Evolutionary conservation across 1,140 invertebrate genomes (phyloP).

Genomic region (Caenorhabditis inopinata): DNA sequence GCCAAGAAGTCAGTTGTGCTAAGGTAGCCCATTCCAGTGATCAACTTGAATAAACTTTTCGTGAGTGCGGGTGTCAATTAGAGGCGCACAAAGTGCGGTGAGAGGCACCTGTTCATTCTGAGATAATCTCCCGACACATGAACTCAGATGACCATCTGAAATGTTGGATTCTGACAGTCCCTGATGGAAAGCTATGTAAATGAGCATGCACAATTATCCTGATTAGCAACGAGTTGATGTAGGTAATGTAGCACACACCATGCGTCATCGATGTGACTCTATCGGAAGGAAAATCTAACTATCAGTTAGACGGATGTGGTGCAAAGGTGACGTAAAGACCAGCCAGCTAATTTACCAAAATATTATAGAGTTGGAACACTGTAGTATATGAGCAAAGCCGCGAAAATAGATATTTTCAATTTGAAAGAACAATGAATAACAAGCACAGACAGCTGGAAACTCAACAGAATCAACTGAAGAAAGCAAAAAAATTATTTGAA

Average conservation of each 20-base stretch:
- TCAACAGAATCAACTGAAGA: too few species aligned
- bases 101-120: constrained; percentile 7
- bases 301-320: not conserved
- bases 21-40: not conserved
- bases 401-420: too few species aligned
- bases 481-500: too few species aligned
- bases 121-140: constrained; percentile 2
- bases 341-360: too few species aligned
- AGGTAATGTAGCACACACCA: not conserved
- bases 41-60: constrained; percentile 32
- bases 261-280: not conserved
- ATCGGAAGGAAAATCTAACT: not conserved
- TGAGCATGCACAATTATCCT: not conserved
- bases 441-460: too few species aligned
- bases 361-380: too few species aligned
- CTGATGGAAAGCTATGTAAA: too few species aligned
- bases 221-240: not conserved
- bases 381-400: too few species aligned
- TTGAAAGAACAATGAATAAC: too few species aligned
- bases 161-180: not conserved
- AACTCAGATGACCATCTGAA: constrained; percentile 3
- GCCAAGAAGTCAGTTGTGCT: constrained; percentile 17
- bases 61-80: constrained; percentile 18
- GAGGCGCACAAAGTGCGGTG: not conserved
- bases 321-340: not conserved